Percentiles rank a stretch among this genome's conserved stretches.
Evolutionary conservation across 2,113 vertebrate genomes (phyloP).

Genomic region (Barbus barbus): DNA sequence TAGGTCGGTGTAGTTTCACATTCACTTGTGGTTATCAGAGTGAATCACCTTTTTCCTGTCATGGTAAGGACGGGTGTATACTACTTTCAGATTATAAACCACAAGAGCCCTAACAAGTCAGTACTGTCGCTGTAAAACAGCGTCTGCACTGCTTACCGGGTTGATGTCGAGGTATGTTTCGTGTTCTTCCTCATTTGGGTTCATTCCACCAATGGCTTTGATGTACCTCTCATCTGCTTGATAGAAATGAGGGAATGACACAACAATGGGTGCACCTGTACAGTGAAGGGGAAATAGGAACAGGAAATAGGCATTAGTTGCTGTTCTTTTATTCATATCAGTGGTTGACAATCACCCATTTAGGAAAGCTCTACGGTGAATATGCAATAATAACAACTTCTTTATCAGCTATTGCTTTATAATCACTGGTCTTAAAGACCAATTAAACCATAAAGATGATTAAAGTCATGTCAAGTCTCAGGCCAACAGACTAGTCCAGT

Average conservation of each 20-base stretch:
- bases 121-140: neutral
- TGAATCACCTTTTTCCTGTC: neutral
- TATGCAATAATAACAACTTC: neutral
- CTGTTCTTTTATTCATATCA: neutral
- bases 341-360: neutral
- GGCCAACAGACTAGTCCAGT: no score
- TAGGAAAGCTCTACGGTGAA: neutral
- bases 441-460: neutral
- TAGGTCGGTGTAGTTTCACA: neutral
- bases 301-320: no score
- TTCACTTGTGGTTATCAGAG: neutral
- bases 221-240: conserved; percentile 84
- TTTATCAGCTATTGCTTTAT: neutral
- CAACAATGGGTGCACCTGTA: conserved; percentile 89
- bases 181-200: conserved; percentile 88
- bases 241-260: conserved; percentile 97
- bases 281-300: conserved; percentile 15
- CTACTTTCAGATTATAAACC: neutral
- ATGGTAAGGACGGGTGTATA: no score
- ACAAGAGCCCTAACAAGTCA: neutral
- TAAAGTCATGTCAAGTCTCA: neutral
- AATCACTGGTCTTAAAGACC: neutral
- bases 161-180: conserved; percentile 94
- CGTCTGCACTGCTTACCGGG: conserved; percentile 76
- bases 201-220: conserved; percentile 84